Evolutionary conservation across 2,888 invertebrate species (phyloP), one percentile per base, ranked within the genome.

Genomic region (Aricia artaxerxes): DNA sequence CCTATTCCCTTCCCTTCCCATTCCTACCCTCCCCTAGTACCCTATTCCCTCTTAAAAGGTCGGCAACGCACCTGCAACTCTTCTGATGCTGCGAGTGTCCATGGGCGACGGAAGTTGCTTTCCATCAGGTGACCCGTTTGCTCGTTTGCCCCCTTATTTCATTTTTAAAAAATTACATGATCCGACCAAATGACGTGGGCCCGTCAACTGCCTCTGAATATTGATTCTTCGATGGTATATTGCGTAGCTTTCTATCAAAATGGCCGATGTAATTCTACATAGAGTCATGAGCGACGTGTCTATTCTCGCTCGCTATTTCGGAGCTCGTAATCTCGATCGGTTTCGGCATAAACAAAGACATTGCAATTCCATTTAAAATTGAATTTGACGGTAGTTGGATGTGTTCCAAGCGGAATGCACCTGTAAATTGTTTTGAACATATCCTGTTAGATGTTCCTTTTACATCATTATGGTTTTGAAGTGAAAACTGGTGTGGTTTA

Each of bases 311-410:
- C 13, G 69, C 76, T 76, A 76, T 76, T 76, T 76, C 16, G 2
- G 75, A 44, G 31, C 44, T 76, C 76, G 76, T 76, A 31, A 76
- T 76, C n/a, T 44, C 44, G 75, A 76, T 53, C 76, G 57, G 35
- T 6, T 57, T 75, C 75, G 79, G 64, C 64, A 77, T 69, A 79
- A 81, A 78, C 78, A 78, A 78, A 78, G 80, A 64, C 80, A 81
- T 79, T 35, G 76, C 79, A 77, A 77, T 79, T 78, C 73, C 76
- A 79, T 78, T 80, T 77, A 73, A 80, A 76, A 76, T 76, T 76
- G 31, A 76, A 76, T 79, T 79, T 77, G 79, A 78, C 78, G 78
- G 77, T 73, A 72, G n/a, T 81, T 82, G 81, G 81, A 81, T 61
- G 73, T 79, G 80, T 79, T 80, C 81, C 80, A 82, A 78, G 16